Base-by-base conservation (phyloP, 1,140 invertebrate species). In the Drosophila cardini region DNA sequence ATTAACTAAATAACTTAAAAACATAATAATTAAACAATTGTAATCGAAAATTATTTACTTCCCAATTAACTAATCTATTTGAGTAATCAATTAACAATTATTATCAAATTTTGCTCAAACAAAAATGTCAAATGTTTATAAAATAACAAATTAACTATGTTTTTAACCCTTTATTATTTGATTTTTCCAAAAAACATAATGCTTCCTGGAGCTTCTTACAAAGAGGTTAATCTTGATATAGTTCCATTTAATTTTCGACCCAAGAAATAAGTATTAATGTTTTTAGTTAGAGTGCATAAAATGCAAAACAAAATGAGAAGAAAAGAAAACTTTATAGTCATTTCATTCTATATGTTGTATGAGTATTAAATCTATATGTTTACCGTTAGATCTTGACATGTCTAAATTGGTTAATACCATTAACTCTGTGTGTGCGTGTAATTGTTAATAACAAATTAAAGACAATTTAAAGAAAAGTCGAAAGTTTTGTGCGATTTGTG, bases 251-350 rank as follows among this genome's bases (percentile, higher is more conserved):
- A 62, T 68, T 43, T 34, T 76, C 42, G 43, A 42, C 48, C 69
- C 60, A 70, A 61, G 52, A 72, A 71, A 32, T 69, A 80, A 83
- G 79, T 87, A 76, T 79, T 72, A 76, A 84, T 79, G 53, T 58
- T 74, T 76, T 87, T 53, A 84, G 84, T 80, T 83, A 52, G 70
- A 80, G 52, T 78, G 84, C 84, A 87, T 87, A 75, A 75, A 89
- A 87, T 89, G 84, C 84, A 80, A 50, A 50, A 8, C 21, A 46
- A 46, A 16, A 18, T 16, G 16, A 45, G 4, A 15, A 45, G 16
- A 16, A 45, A 45, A 45, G 6, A 30, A 30, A 50, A 78, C 74
- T 61, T 82, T 63, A 55, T 87, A 87, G 83, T 87, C 83, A 89
- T 83, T 87, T 89, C 60, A 56, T 60, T 87, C 45, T 79, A 61